Evolutionary conservation across 2,113 vertebrate species (phyloP).

Genomic region (Echinops telfairi): DNA sequence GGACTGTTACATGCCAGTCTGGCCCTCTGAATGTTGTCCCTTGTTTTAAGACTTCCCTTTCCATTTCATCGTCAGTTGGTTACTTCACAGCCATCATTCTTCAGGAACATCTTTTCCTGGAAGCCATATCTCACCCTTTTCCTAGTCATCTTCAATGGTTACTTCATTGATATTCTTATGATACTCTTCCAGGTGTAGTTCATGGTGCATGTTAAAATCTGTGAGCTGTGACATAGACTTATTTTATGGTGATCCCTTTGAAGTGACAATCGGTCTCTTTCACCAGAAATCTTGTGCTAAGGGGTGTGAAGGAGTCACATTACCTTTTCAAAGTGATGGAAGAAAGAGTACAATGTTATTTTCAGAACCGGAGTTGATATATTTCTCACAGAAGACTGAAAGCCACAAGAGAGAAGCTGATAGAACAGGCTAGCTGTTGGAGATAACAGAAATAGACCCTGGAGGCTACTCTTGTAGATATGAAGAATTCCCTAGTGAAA

Average conservation of each 20-base stretch:
- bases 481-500: background rate
- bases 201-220: background rate
- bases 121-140: background rate
- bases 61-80: background rate
- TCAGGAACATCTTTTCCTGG: background rate
- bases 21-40: background rate
- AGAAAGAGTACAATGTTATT: background rate
- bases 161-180: background rate
- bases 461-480: background rate
- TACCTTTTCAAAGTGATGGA: conserved; percentile 14
- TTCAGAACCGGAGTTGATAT: conserved; percentile 39
- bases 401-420: background rate
- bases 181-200: background rate
- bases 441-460: background rate
- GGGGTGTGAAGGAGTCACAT: background rate
- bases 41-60: background rate
- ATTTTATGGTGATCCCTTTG: conserved; percentile 6
- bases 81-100: background rate
- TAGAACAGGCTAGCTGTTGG: background rate
- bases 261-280: conserved; percentile 27
- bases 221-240: background rate
- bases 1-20: background rate
- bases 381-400: background rate
- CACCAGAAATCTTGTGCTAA: background rate
- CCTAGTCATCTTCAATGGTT: background rate